Evolutionary conservation across 2,888 invertebrate species (phyloP), one percentile per base, ranked within the genome.

Genomic region (Ectobius pallidus): DNA sequence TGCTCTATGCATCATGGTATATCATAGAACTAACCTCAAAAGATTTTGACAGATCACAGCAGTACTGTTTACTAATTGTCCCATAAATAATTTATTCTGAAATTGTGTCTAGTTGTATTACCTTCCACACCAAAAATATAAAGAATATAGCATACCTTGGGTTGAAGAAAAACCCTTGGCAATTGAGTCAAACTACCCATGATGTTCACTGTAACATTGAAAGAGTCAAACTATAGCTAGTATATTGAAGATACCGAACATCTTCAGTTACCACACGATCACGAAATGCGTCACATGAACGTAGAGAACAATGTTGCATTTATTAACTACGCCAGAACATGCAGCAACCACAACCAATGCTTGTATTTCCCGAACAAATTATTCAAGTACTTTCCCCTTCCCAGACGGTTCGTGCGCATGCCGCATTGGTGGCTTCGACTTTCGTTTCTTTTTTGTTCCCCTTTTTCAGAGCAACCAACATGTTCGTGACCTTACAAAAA

Each of bases 81-180:
- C n/a, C n/a, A n/a, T n/a, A n/a, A n/a, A n/a, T n/a, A n/a, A n/a
- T n/a, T n/a, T n/a, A n/a, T n/a, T n/a, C n/a, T n/a, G n/a, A n/a
- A n/a, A n/a, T n/a, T n/a, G n/a, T n/a, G n/a, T n/a, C n/a, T n/a
- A n/a, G n/a, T n/a, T n/a, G n/a, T n/a, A n/a, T n/a, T n/a, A n/a
- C n/a, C n/a, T n/a, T n/a, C n/a, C n/a, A n/a, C n/a, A n/a, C n/a
- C n/a, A n/a, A n/a, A n/a, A n/a, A n/a, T n/a, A n/a, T n/a, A n/a
- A n/a, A n/a, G n/a, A n/a, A n/a, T n/a, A n/a, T 16, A 63, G 16
- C 71, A 2, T 73, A 75, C 74, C 74, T 75, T 75, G 34, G 69
- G 73, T 22, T 62, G 69, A 27, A 67, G 61, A n/a, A 71, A 49
- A 44, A 71, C 58, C 44, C 74, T 69, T 39, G 73, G 63, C 34